A percentile compares a stretch with the other conserved stretches of the same genome.
Conservation (phyloP, 2,797 vertebrate species). For the Anguilla obscura region DNA sequence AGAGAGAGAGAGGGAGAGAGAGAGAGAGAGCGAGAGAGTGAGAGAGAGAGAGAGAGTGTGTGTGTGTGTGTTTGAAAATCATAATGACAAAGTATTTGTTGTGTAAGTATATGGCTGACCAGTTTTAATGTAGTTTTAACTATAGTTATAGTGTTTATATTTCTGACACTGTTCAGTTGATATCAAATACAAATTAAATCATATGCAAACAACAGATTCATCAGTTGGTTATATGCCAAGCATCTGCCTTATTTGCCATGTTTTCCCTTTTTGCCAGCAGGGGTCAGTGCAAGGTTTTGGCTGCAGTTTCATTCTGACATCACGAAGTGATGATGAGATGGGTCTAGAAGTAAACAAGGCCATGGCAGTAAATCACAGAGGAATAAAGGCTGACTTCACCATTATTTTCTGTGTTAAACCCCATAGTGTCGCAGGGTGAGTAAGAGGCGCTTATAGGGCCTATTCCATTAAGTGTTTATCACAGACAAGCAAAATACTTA, state of each 20-base stretch:
- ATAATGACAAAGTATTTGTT: conserved; percentile 6
- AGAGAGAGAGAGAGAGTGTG: neutral
- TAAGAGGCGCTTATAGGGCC: neutral
- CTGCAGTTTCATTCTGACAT: neutral
- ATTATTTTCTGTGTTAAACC: conserved; percentile 21
- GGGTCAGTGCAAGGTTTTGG: conserved; percentile 15
- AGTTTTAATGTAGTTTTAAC: neutral
- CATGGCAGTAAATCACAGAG: neutral
- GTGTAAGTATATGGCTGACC: neutral
- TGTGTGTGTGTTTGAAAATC: conserved; percentile 16
- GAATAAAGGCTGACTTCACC: neutral
- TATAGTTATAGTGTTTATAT: neutral
- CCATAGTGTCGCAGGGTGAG: neutral
- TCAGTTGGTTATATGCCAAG: neutral
- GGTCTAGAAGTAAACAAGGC: neutral
- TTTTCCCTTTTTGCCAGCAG: neutral
- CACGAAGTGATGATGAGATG: neutral
- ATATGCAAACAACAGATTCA: neutral
- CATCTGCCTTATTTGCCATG: neutral
- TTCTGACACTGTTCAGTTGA: neutral
- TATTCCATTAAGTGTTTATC: neutral
- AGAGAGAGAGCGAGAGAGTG: conserved; percentile 23
- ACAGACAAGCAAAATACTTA: neutral
- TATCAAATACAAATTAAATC: neutral
- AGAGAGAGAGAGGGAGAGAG: conserved; percentile 15